A percentile compares a stretch with the other conserved stretches of the same genome.
phyloP scores from a whole-genome alignment of 2,113 vertebrate species.

The Sinocyclocheilus rhinocerous region DNA sequence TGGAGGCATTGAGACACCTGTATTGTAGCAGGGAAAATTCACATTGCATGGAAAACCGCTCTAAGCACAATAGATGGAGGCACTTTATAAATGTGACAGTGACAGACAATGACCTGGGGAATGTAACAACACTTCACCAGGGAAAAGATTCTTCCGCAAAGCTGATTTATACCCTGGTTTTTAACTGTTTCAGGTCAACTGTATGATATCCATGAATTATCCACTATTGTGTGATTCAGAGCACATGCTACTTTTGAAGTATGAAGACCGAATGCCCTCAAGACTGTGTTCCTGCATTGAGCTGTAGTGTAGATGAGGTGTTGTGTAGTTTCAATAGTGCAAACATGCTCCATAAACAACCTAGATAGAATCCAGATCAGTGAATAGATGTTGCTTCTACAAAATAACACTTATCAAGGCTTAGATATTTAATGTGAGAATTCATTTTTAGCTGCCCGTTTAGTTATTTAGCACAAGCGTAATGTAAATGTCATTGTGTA shows the following conservation, averaged over 20 bases:
- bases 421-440: constrained; percentile 9
- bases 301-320: not conserved
- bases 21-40: constrained; percentile 10
- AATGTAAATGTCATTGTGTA: constrained; percentile 12
- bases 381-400: constrained; percentile 23
- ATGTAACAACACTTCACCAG: constrained; percentile 24
- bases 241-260: not conserved
- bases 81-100: constrained; percentile 43
- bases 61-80: constrained; percentile 14
- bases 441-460: constrained; percentile 2
- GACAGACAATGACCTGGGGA: not conserved
- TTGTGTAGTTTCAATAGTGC: constrained; percentile 1
- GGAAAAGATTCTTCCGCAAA: not conserved
- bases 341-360: not conserved
- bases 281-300: constrained; percentile 1
- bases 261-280: not conserved
- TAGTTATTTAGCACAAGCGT: constrained; percentile 14
- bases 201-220: constrained; percentile 8
- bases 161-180: not conserved
- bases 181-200: constrained; percentile 6
- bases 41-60: constrained; percentile 22
- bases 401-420: not conserved
- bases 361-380: not conserved
- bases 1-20: not conserved
- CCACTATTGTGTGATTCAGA: not conserved